Conservation (phyloP, 2,797 vertebrate species). For the Argyrosomus regius region DNA sequence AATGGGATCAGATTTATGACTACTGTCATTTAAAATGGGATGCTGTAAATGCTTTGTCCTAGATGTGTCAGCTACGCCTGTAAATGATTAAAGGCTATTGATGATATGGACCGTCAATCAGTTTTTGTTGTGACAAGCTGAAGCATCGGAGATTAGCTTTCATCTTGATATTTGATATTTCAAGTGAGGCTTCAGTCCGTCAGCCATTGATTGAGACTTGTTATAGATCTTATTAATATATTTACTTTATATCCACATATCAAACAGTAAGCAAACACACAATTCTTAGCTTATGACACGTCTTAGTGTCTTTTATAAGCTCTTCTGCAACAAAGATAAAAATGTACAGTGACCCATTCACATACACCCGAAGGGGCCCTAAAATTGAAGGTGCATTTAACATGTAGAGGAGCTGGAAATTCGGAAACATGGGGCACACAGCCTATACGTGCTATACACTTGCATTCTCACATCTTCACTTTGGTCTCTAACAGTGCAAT, state of each 20-base stretch:
- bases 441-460: background rate
- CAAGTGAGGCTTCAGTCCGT: conserved; percentile 15
- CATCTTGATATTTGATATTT: conserved; percentile 47
- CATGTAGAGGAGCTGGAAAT: conserved; percentile 36
- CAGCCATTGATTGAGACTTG: conserved; percentile 17
- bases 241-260: conserved; percentile 18
- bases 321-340: background rate
- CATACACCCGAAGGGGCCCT: conserved; percentile 27
- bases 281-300: background rate
- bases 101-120: conserved; percentile 54
- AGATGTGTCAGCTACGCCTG: conserved; percentile 47
- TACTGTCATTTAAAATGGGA: conserved; percentile 45
- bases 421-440: conserved; percentile 16
- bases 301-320: background rate
- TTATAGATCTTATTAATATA: conserved; percentile 24
- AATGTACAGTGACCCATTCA: background rate
- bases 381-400: conserved; percentile 49
- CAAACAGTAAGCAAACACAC: background rate
- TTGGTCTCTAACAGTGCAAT: conserved; percentile 12
- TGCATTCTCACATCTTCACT: conserved; percentile 39
- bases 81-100: conserved; percentile 55
- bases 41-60: conserved; percentile 56
- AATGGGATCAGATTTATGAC: conserved; percentile 52
- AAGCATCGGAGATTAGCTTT: conserved; percentile 34
- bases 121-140: conserved; percentile 48